These are phyloP conservation scores for Drosophila ironensis DNA, from an alignment of 1,140 invertebrate genomes.

Conservation along the genomic window DNA sequence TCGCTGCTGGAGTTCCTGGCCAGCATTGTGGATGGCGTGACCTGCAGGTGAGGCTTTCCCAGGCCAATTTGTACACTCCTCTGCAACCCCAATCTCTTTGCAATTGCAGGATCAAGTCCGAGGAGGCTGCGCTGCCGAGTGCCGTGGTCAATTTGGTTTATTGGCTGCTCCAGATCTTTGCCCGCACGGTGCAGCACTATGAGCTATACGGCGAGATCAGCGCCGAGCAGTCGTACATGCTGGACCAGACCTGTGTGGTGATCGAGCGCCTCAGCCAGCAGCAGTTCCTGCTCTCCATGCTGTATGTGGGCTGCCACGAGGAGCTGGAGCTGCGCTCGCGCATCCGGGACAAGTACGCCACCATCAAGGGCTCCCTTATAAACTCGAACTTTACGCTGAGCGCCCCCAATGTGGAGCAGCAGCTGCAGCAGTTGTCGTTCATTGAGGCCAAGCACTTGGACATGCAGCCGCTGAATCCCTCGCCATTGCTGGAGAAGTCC, in stretches of 20 bases:
- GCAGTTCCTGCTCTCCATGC: conserved; percentile 90
- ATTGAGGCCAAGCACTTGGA: conserved; percentile 72
- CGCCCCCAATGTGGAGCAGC: conserved; percentile 49
- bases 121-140: conserved; percentile 89
- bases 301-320: conserved; percentile 90
- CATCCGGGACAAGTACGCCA: conserved; percentile 64
- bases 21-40: conserved; percentile 88
- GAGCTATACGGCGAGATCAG: conserved; percentile 83
- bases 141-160: conserved; percentile 89
- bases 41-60: conserved; percentile 82
- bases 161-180: conserved; percentile 92
- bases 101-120: conserved; percentile 87
- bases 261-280: conserved; percentile 88
- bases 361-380: conserved; percentile 64
- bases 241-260: conserved; percentile 87
- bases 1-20: conserved; percentile 93
- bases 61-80: too few relatives aligned
- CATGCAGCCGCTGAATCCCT: conserved; percentile 50
- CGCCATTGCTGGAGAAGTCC: conserved; percentile 85
- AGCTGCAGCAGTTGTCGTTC: conserved; percentile 68
- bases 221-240: conserved; percentile 84
- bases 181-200: conserved; percentile 84
- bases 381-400: conserved; percentile 65
- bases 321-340: conserved; percentile 82
- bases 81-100: too few relatives aligned